These are phyloP conservation scores for Xylocopa sonorina DNA, from an alignment of 1,140 invertebrate species.

Conservation along the genomic window DNA sequence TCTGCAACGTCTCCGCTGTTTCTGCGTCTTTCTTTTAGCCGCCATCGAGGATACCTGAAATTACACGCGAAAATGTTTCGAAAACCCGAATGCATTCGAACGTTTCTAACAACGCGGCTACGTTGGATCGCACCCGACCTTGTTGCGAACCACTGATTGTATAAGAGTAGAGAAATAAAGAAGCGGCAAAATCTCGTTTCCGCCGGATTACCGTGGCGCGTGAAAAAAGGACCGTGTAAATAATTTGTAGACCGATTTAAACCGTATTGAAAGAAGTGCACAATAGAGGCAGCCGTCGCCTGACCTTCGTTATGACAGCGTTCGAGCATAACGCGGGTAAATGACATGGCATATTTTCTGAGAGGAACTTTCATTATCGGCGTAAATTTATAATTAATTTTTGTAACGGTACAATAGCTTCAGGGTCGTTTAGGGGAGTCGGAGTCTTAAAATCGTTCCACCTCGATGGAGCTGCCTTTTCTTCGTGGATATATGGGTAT, in stretches of 20 bases:
- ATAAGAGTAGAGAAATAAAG: neutral
- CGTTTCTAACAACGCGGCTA: neutral
- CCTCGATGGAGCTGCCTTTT: slow-evolving; percentile 36
- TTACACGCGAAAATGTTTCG: too few species aligned
- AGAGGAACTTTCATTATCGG: slow-evolving; percentile 54
- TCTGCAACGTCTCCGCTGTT: neutral
- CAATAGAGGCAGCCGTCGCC: neutral
- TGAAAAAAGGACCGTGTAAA: slow-evolving; percentile 17
- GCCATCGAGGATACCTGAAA: neutral
- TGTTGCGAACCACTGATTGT: neutral
- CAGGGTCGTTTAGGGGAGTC: slow-evolving; percentile 24
- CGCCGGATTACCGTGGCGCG: neutral
- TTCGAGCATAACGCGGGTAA: slow-evolving; percentile 57
- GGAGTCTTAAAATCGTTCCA: slow-evolving; percentile 53
- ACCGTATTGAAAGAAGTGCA: slow-evolving; percentile 30
- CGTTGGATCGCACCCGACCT: neutral
- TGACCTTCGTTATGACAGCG: slow-evolving; percentile 49
- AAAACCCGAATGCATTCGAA: neutral
- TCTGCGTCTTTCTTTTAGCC: too few species aligned
- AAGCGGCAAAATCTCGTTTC: slow-evolving; percentile 20
- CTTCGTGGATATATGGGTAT: slow-evolving; percentile 5
- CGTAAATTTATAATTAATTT: slow-evolving; percentile 66
- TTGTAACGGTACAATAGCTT: slow-evolving; percentile 57
- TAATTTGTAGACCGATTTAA: slow-evolving; percentile 39
- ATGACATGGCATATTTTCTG: slow-evolving; percentile 53